These are phyloP conservation scores for Cryptoblepharus egeriae DNA, from an alignment of 2,797 vertebrate genomes.

Conservation along the genomic window DNA sequence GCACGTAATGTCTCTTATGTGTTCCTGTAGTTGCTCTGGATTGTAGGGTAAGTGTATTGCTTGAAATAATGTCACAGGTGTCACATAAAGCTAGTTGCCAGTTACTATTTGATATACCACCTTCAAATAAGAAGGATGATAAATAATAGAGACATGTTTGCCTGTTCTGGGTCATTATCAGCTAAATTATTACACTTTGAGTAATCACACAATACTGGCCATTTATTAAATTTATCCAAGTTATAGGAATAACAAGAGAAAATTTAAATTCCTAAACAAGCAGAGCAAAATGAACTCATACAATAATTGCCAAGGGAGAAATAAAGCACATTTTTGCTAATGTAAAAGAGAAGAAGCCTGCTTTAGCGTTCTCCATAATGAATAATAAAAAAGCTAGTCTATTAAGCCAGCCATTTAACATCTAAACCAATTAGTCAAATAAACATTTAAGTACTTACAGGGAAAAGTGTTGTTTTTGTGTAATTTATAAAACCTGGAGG, in stretches of 20 bases:
- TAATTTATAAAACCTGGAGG: not conserved
- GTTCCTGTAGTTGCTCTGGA: too few relatives aligned
- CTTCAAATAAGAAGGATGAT: conserved; percentile 45
- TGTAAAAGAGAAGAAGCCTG: not conserved
- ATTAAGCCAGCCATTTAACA: conserved; percentile 1
- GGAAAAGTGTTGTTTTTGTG: not conserved
- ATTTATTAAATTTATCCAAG: conserved; percentile 13
- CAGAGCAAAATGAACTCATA: conserved; percentile 3
- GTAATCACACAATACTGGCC: conserved; percentile 1
- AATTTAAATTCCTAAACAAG: not conserved
- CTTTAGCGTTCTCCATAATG: not conserved
- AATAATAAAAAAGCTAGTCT: conserved; percentile 1
- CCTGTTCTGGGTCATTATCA: conserved; percentile 32
- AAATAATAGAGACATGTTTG: conserved; percentile 35
- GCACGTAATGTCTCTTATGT: too few relatives aligned
- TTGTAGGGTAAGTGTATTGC: not conserved
- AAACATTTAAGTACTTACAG: conserved; percentile 21
- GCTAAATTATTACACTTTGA: conserved; percentile 47
- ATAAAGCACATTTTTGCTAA: conserved; percentile 17
- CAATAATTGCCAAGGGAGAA: not conserved
- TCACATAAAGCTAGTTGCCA: conserved; percentile 12
- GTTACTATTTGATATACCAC: conserved; percentile 27
- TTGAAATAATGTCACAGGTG: conserved; percentile 6
- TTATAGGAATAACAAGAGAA: not conserved
- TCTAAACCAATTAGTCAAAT: conserved; percentile 25